Evolutionary conservation across 1,140 invertebrate genomes (phyloP), one percentile per base, ranked within the genome.

Genomic region (Conus betulinus): DNA sequence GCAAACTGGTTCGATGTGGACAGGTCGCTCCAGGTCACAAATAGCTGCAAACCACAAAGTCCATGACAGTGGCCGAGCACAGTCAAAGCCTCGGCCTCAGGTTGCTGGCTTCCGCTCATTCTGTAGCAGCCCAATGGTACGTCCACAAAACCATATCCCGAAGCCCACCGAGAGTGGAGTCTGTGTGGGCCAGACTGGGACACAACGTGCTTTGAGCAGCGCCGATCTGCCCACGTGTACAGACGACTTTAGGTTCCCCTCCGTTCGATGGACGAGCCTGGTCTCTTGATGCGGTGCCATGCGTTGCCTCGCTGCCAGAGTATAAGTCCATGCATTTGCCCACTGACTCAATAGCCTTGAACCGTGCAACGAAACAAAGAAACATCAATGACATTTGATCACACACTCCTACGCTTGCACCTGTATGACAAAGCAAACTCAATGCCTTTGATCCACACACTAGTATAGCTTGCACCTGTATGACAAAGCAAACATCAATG

Each of bases 1-100:
- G 98, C 98, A 95, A 98, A 98, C 94, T 98, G 98, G 71, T 97
- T 96, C 10, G 97, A 97, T 96, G 97, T 98, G 3, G n/a, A 97
- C 93, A 2, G 97, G 97, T 78, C 95, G 95, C 20, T 97, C 95
- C 82, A 97, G 94, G 15, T 97, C 96, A 94, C 97, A 97, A 53
- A 98, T 93, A 95, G 98, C 97, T 55, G 97, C 96, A 1, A n/a
- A 98, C 97, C 39, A 98, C 95, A 93, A 97, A 97, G 95, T 98
- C 98, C 95, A 98, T 97, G 53, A 98, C 97, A 13, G 97, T 98
- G n/a, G 7, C 97, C 97, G 86, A n/a, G 97, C 97, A 91, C 96
- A 96, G 88, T 97, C 96, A 93, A 96, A 98, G 96, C 52, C 96
- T 94, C 27, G n/a, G 52, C 39, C 27, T 55, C 0, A 98, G 91